Conservation (phyloP, 1,140 invertebrate genomes). For the Drosophila gunungcola region DNA sequence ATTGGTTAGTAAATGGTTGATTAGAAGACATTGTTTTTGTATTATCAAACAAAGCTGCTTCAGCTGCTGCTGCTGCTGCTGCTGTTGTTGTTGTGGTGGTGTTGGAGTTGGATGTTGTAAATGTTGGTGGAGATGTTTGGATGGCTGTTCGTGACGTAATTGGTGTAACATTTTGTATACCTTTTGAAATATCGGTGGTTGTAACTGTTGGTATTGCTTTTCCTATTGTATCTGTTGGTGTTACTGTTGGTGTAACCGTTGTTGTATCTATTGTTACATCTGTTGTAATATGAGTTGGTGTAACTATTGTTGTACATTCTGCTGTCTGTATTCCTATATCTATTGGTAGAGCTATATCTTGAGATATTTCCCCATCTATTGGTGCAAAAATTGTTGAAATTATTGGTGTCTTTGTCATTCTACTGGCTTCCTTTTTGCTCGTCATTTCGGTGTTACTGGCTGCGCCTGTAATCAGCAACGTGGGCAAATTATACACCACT, state of each 20-base stretch:
- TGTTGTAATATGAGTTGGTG: constrained; percentile 7
- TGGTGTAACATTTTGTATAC: neutral
- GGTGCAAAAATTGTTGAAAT: neutral
- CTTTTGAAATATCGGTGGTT: constrained; percentile 4
- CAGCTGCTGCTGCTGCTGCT: constrained; percentile 46
- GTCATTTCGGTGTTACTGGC: constrained; percentile 9
- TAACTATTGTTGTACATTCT: constrained; percentile 1
- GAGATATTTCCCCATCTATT: neutral
- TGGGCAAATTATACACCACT: constrained; percentile 55
- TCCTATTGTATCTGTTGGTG: neutral
- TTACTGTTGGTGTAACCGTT: neutral
- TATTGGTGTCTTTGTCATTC: neutral
- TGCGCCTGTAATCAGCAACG: constrained; percentile 52
- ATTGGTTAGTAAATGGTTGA: constrained; percentile 54
- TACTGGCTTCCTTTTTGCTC: neutral
- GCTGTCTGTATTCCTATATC: constrained; percentile 8
- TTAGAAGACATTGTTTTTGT: constrained; percentile 52
- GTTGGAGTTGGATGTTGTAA: neutral
- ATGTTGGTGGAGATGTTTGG: constrained; percentile 5
- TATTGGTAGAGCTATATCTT: neutral
- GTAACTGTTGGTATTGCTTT: neutral
- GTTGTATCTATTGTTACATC: constrained; percentile 8
- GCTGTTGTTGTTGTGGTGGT: constrained; percentile 10
- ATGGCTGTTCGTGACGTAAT: neutral
- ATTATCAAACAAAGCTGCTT: constrained; percentile 53